Evolutionary conservation across 2,888 invertebrate species (phyloP).

Genomic region (Azorinus chamasolen): DNA sequence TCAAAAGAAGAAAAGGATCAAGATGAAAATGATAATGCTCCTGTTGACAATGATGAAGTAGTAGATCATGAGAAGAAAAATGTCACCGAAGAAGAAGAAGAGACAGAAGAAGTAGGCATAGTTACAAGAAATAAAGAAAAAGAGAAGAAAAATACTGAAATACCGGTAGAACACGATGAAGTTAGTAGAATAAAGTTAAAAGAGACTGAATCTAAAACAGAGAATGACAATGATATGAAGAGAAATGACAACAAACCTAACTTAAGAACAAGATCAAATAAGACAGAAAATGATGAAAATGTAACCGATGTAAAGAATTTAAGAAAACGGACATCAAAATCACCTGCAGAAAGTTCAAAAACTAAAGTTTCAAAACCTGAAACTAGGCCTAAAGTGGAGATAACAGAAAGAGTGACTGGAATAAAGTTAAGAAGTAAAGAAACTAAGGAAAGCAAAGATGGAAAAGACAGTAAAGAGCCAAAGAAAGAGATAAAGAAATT

Average conservation of each 20-base stretch:
- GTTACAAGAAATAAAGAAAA: slow-evolving; percentile 37
- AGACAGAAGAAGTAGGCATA: slow-evolving; percentile 1
- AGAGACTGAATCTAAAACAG: slow-evolving; percentile 10
- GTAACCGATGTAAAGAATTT: slow-evolving; percentile 45
- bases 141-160: slow-evolving; percentile 18
- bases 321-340: slow-evolving; percentile 44
- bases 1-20: slow-evolving; percentile 20
- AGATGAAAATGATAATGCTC: slow-evolving; percentile 23
- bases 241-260: slow-evolving; percentile 1
- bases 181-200: slow-evolving; percentile 25
- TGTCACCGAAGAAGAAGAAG: slow-evolving; percentile 23
- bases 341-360: slow-evolving; percentile 20
- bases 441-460: not conserved
- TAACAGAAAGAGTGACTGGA: slow-evolving; percentile 30
- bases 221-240: not conserved
- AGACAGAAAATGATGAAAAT: slow-evolving; percentile 12
- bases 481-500: slow-evolving; percentile 23
- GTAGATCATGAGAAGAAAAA: slow-evolving; percentile 6
- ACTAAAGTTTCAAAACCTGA: slow-evolving; percentile 23
- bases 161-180: slow-evolving; percentile 7
- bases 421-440: not conserved
- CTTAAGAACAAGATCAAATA: slow-evolving; percentile 44
- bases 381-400: slow-evolving; percentile 1
- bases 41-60: slow-evolving; percentile 12
- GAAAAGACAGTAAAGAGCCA: not conserved